Evolutionary conservation across 2,113 vertebrate species (phyloP), one percentile per base, ranked within the genome.

Genomic region (Gobio gobio): DNA sequence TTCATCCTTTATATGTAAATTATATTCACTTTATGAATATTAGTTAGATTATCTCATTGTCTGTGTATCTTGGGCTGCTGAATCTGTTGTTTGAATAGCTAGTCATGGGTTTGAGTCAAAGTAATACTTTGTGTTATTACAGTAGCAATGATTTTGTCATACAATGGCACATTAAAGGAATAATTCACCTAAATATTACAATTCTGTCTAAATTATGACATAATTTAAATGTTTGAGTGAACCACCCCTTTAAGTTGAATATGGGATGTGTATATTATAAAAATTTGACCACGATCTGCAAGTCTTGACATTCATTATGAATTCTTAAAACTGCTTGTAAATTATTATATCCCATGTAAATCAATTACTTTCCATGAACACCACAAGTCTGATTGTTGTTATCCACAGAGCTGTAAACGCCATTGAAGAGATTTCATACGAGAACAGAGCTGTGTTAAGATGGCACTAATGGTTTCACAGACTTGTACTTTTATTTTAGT

Each of bases 41-140:
- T 86, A 82, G 56, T 20, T 85, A 66, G 59, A 26, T 68, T 78
- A 64, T 88, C 81, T 54, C 16, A 1, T 66, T 63, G n/a, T 75
- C 22, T 10, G 51, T 68, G 54, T 58, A 33, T 56, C 33, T 76
- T 78, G 16, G 76, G 10, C 59, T 58, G 36, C 61, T 22, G 29
- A 83, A 87, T 64, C 36, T 26, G 10, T 45, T 43, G 36, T 77
- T 40, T 49, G 68, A 63, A 47, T 13, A 20, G 16, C 61, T 87
- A 36, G 79, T 79, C 22, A 68, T 66, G 73, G 59, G 29, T 87
- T 75, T 10, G 18, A 68, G 54, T 47, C 72, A 79, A 61, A 26
- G 13, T 61, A 63, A 63, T 63, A n/a, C n/a, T 63, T 58, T 58
- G 33, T 6, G 5, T 58, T 78, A 59, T 33, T 43, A 14, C 20